Conservation (phyloP, 2,888 invertebrate genomes). For the Nephrotoma flavescens region DNA sequence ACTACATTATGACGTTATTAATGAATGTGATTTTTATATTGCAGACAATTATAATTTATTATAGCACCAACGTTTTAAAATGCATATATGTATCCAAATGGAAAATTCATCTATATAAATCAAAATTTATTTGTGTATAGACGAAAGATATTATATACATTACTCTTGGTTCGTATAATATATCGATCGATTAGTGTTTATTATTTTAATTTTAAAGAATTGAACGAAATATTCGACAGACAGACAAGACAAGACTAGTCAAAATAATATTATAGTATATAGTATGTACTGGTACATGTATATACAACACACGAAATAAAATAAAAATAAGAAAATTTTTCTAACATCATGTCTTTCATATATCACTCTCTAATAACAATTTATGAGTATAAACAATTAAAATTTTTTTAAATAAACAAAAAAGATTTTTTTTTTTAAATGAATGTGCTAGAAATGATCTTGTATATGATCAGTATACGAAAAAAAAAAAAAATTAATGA, state of each 20-base stretch:
- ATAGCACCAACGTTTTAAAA: neutral
- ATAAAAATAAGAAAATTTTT: neutral
- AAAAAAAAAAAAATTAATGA: neutral
- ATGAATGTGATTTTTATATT: too few relatives aligned
- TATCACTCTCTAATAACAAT: slow-evolving; percentile 19
- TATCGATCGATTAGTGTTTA: neutral
- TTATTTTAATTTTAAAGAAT: neutral
- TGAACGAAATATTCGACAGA: neutral
- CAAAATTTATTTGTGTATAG: neutral
- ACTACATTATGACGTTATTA: too few relatives aligned
- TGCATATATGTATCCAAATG: neutral
- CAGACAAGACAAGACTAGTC: neutral
- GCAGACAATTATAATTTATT: neutral
- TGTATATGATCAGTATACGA: neutral
- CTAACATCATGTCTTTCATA: slow-evolving; percentile 19
- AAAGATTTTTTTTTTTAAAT: slow-evolving; percentile 1
- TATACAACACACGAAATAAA: neutral
- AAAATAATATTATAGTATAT: neutral
- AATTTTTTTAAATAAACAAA: neutral
- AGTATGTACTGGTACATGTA: neutral
- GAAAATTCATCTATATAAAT: neutral
- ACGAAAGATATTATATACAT: neutral
- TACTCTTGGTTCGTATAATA: neutral
- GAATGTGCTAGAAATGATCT: neutral
- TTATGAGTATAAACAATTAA: slow-evolving; percentile 18